Percentiles rank a stretch among this genome's conserved stretches.
Conservation (phyloP, 2,888 invertebrate species). For the Lochmaea crataegi region DNA sequence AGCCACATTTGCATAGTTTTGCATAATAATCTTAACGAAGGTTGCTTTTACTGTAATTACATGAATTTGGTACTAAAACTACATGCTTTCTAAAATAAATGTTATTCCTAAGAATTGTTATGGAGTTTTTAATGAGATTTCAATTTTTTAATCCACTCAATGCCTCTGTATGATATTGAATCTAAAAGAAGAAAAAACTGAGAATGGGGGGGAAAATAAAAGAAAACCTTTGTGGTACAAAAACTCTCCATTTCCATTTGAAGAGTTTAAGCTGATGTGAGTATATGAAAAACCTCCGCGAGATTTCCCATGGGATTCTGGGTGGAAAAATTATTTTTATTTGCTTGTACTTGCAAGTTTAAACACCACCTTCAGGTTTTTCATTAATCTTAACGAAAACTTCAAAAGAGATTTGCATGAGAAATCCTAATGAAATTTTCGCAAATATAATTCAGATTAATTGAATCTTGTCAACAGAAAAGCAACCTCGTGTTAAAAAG, state of each 20-base stretch:
- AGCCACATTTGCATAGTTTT: conserved; percentile 31
- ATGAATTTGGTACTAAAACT: too few relatives aligned
- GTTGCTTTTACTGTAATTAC: not conserved
- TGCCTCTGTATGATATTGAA: not conserved
- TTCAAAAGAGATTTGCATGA: conserved; percentile 9
- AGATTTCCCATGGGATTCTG: conserved; percentile 32
- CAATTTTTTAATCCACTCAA: too few relatives aligned
- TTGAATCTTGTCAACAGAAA: not conserved
- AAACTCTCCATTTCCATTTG: conserved; percentile 14
- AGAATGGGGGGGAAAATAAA: not conserved
- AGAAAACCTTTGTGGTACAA: not conserved
- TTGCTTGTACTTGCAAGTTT: conserved; percentile 23
- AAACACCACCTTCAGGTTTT: conserved; percentile 19
- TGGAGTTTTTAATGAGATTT: too few relatives aligned
- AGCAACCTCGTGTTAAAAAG: not conserved
- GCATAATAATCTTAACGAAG: conserved; percentile 21
- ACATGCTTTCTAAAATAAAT: too few relatives aligned
- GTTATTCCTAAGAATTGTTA: too few relatives aligned
- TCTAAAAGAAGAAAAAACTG: not conserved
- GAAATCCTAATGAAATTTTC: conserved; percentile 21
- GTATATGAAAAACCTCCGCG: conserved; percentile 33
- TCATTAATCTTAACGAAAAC: conserved; percentile 19
- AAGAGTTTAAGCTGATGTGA: conserved; percentile 7
- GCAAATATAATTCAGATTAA: conserved; percentile 9
- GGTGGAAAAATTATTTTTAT: conserved; percentile 25